Base-by-base conservation (phyloP, 2,888 invertebrate genomes). In the Osmoderma eremita region DNA sequence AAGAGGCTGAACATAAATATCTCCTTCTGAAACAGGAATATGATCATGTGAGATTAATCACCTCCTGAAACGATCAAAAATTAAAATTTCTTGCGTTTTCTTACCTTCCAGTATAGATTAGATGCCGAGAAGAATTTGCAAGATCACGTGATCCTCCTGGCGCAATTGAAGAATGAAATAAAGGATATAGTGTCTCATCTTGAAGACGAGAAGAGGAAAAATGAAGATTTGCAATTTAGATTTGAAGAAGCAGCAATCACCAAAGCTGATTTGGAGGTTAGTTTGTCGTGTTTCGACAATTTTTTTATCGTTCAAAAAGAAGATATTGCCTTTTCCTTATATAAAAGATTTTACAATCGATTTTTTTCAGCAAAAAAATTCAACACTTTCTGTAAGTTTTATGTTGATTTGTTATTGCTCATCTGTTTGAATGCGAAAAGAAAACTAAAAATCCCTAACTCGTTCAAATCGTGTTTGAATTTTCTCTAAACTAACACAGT, bases 181-280 rank as follows among this genome's bases (percentile, higher is more conserved):
- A 84, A 83, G 66, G 85, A 85, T 63, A 82, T 93, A 67, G 82
- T 84, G 72, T 84, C 86, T 69, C 88, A 89, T 75, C 80, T 95
- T 71, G 91, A 92, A 66, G 93, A 93, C 74, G 94, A 94, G 77
- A 86, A 86, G 74, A 89, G 91, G 78, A 93, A 91, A 82, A 89
- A 91, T 3, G 96, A 97, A 84, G 97, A 97, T 81, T 86, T 97
- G 69, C 91, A 94, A 82, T 97, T 97, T 80, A 86, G 92, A 67
- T 90, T 94, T 71, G 97, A 97, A 83, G 97, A 98, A 80, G 95
- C 95, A 74, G 90, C 92, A 50, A 92, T 97, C 76, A 90, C 90
- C 75, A 94, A 93, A 80, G 91, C 92, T 77, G 97, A 97, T 80
- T 87, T 94, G 73, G 92, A 94, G 88, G 95, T 95, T 86, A 85